phyloP scores from a whole-genome alignment of 2,888 invertebrate species.

The Troides aeacus region DNA sequence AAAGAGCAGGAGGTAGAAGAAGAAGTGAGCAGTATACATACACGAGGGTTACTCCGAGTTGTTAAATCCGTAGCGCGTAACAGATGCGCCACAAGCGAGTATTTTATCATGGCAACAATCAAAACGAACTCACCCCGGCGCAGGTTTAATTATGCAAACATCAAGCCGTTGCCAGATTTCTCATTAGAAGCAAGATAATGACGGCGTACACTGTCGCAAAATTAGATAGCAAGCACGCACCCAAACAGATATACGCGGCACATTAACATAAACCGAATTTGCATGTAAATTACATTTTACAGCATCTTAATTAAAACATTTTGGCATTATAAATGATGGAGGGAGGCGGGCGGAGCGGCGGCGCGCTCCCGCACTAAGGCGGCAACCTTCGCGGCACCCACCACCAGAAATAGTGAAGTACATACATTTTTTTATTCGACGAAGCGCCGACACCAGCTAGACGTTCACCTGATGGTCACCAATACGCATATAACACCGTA shows the following conservation, averaged over 20 bases:
- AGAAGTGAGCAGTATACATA: neutral
- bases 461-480: too few species aligned
- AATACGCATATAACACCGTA: too few species aligned
- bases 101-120: slow-evolving; percentile 76
- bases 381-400: slow-evolving; percentile 50
- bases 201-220: slow-evolving; percentile 80
- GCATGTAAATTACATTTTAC: slow-evolving; percentile 82
- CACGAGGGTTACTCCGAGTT: slow-evolving; percentile 21
- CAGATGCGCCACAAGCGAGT: slow-evolving; percentile 60
- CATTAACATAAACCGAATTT: slow-evolving; percentile 82
- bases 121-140: slow-evolving; percentile 70
- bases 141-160: slow-evolving; percentile 80
- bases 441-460: too few species aligned
- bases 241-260: slow-evolving; percentile 80
- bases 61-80: slow-evolving; percentile 32
- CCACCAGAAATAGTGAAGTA: slow-evolving; percentile 64
- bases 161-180: slow-evolving; percentile 80
- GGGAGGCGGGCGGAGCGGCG: slow-evolving; percentile 58
- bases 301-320: slow-evolving; percentile 82
- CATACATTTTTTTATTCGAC: slow-evolving; percentile 27
- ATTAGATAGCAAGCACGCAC: slow-evolving; percentile 80
- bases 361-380: slow-evolving; percentile 64
- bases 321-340: slow-evolving; percentile 82
- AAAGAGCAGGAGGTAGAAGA: neutral
- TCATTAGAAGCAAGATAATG: slow-evolving; percentile 80